Conservation (phyloP, 1,140 invertebrate species). For the Argopecten irradians region DNA sequence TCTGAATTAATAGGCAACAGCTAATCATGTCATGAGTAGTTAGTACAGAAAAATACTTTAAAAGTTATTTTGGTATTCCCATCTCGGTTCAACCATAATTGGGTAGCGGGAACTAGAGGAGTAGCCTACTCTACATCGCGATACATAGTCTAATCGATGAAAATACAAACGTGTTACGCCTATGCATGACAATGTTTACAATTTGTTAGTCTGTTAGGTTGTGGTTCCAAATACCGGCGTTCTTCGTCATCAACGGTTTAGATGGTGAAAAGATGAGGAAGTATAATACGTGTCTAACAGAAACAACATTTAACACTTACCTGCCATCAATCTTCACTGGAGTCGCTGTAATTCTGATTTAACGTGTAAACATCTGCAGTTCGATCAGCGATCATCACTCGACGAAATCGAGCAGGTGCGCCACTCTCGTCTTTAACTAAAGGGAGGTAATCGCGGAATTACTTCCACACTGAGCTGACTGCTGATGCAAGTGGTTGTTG, state of each 20-base stretch:
- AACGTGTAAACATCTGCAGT: not conserved
- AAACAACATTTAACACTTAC: not conserved
- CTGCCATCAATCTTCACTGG: not conserved
- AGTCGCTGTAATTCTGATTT: not conserved
- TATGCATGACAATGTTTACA: slow-evolving; percentile 1
- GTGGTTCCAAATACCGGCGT: not conserved
- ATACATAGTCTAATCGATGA: too few species aligned
- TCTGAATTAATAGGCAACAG: too few species aligned
- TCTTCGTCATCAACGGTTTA: not conserved
- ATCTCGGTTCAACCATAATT: too few species aligned
- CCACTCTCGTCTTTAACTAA: not conserved
- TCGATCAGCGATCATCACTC: not conserved
- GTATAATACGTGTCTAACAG: not conserved
- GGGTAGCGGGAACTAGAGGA: too few species aligned
- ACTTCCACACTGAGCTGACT: too few species aligned
- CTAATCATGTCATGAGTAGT: too few species aligned
- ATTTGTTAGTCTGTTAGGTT: not conserved
- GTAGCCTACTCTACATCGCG: too few species aligned
- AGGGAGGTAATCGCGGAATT: not conserved
- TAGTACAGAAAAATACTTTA: too few species aligned
- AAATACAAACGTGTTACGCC: too few species aligned
- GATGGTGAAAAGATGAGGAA: not conserved
- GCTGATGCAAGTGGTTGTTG: too few species aligned
- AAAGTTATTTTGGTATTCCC: too few species aligned
- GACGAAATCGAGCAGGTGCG: not conserved